Evolutionary conservation across 2,797 vertebrate genomes (phyloP).

Genomic region (Masticophis lateralis): DNA sequence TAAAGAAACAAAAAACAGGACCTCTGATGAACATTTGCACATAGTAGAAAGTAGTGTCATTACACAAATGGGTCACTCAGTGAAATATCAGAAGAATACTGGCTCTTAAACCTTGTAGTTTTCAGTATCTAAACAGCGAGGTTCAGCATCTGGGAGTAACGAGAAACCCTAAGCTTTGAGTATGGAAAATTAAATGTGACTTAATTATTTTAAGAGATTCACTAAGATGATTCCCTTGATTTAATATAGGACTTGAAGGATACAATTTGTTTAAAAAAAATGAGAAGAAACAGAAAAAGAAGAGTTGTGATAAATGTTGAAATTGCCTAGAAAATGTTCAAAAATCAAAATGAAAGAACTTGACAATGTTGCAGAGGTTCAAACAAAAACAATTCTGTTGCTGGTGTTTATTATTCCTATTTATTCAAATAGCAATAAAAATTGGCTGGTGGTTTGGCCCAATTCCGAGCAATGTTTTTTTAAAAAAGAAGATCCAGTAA

Average conservation of each 20-base stretch:
- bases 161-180: background rate
- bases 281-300: background rate
- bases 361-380: background rate
- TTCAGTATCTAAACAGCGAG: background rate
- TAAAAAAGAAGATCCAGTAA: background rate
- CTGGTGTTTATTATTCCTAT: background rate
- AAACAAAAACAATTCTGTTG: background rate
- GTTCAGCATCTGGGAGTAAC: background rate
- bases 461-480: background rate
- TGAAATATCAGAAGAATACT: background rate
- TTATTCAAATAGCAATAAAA: background rate
- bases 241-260: background rate
- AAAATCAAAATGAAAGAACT: background rate
- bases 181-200: background rate
- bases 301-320: background rate
- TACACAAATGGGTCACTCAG: background rate
- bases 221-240: background rate
- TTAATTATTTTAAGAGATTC: background rate
- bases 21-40: background rate
- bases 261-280: background rate
- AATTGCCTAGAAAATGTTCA: background rate
- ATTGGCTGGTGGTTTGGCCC: background rate
- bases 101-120: background rate
- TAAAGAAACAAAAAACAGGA: background rate
- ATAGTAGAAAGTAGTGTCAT: background rate